These are phyloP conservation scores for Pluvianellus socialis DNA, from an alignment of 2,113 vertebrate genomes.

Conservation along the genomic window DNA sequence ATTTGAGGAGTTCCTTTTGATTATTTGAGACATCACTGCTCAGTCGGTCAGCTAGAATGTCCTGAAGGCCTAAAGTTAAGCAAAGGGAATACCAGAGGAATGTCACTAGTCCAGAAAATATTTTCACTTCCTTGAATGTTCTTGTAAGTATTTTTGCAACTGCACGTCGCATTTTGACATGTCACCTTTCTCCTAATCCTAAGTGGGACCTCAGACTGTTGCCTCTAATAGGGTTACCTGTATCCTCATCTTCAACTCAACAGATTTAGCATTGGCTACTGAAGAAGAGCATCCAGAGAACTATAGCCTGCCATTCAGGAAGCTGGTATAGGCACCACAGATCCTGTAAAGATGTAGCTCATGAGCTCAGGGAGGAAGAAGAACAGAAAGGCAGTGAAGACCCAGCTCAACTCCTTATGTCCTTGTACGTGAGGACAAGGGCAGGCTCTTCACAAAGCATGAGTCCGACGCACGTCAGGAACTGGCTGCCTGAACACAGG, in stretches of 20 bases:
- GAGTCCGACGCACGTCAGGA: rapidly evolving
- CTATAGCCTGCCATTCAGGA: background rate
- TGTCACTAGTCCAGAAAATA: background rate
- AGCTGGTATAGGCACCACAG: background rate
- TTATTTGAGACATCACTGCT: background rate
- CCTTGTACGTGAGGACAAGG: background rate
- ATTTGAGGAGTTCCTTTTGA: background rate
- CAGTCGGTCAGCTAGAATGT: background rate
- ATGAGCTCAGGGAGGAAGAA: background rate
- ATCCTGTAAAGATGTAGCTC: background rate
- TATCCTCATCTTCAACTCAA: background rate
- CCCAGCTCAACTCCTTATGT: background rate
- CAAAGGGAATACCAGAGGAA: background rate
- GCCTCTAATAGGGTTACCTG: background rate
- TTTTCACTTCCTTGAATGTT: background rate
- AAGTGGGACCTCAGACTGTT: background rate
- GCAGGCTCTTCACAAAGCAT: background rate
- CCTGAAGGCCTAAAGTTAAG: background rate
- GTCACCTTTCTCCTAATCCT: background rate
- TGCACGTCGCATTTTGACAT: background rate
- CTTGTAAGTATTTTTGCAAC: background rate
- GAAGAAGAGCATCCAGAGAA: background rate
- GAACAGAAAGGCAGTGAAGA: background rate
- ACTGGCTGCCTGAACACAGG: background rate
- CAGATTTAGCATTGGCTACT: background rate